A percentile compares a stretch with the other conserved stretches of the same genome.
Evolutionary conservation across 53 echinoderm and acorn worm species (phyloP).

Genomic region (Echinometra lucunter): DNA sequence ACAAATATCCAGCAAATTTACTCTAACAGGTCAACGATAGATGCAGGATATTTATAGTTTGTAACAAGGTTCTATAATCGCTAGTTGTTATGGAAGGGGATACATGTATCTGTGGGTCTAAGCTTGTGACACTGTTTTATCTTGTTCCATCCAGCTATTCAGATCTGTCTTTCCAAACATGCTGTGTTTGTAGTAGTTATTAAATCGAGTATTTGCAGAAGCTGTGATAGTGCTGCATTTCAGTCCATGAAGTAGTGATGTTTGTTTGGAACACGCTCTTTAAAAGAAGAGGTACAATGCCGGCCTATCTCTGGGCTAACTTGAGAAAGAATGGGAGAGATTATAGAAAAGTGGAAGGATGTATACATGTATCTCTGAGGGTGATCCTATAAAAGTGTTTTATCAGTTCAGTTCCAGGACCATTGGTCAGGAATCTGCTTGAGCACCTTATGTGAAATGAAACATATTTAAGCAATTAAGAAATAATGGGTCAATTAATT

Average conservation of each 20-base stretch:
- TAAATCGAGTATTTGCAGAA: neutral
- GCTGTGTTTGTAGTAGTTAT: conserved; percentile 23
- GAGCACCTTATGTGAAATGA: neutral
- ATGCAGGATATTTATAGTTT: neutral
- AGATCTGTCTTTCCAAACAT: neutral
- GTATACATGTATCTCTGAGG: neutral
- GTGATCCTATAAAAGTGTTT: neutral
- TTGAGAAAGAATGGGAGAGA: neutral
- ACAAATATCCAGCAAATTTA: neutral
- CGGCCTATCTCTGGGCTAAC: neutral
- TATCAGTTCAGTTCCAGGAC: neutral
- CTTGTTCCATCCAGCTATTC: neutral
- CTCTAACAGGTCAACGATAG: conserved; percentile 21
- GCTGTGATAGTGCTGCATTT: neutral
- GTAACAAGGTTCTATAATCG: neutral
- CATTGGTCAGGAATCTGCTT: neutral
- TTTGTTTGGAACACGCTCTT: conserved; percentile 6
- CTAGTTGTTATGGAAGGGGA: conserved; percentile 40
- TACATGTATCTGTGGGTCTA: neutral
- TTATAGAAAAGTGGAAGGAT: neutral
- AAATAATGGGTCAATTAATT: too few species aligned
- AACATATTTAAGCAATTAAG: neutral
- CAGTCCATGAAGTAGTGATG: neutral
- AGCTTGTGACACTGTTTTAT: neutral
- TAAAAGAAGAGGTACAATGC: neutral